Conservation (phyloP, 2,797 vertebrate species). For the Lindbergichthys nudifrons region DNA sequence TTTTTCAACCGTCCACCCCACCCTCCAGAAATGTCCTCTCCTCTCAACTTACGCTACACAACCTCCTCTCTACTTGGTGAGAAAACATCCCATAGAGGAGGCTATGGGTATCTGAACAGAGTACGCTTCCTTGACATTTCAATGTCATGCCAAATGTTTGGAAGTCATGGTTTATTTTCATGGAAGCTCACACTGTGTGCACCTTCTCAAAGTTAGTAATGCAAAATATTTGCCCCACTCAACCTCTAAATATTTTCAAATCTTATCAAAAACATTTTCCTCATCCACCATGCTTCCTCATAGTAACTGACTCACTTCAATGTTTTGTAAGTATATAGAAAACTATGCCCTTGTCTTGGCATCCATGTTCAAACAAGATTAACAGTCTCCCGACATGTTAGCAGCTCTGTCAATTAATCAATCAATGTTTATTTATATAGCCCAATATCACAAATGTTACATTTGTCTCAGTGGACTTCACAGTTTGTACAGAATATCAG, state of each 20-base stretch:
- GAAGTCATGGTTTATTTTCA: neutral
- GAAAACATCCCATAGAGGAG: constrained; percentile 15
- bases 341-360: no score
- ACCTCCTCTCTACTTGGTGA: constrained; percentile 6
- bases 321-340: no score
- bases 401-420: no score
- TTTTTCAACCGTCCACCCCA: constrained; percentile 54
- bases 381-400: no score
- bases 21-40: constrained; percentile 28
- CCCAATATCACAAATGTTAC: no score
- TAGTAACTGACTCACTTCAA: neutral
- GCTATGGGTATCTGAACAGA: neutral
- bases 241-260: neutral
- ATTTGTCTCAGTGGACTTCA: no score
- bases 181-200: neutral
- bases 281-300: neutral
- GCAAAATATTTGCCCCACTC: neutral
- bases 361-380: no score
- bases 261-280: neutral
- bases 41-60: constrained; percentile 35
- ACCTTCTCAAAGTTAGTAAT: neutral
- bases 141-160: neutral
- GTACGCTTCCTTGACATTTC: neutral
- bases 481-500: no score
- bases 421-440: no score